phyloP scores from a whole-genome alignment of 92 coral and sea anemone species.

The Umimayanthus chanpuru region DNA sequence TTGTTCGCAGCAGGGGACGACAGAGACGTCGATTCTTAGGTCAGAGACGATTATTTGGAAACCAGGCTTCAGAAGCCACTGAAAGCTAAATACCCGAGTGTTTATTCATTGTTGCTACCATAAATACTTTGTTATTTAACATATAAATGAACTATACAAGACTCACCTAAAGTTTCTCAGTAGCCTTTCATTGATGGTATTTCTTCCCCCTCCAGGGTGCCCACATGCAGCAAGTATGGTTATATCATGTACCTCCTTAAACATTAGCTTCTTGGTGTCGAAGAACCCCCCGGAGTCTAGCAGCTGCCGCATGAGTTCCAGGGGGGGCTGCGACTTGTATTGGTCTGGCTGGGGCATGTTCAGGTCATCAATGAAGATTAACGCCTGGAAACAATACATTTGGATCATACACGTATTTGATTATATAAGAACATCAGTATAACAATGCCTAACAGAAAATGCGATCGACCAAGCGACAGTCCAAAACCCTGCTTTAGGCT shows the following conservation, averaged over 20 bases:
- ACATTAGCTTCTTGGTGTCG: slow-evolving; percentile 83
- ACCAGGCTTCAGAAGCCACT: too few relatives aligned
- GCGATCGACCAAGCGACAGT: background rate
- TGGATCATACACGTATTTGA: background rate
- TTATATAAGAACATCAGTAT: too few relatives aligned
- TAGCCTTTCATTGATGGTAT: slow-evolving; percentile 73
- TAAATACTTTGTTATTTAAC: too few relatives aligned
- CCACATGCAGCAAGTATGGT: slow-evolving; percentile 93
- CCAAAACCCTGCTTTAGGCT: too few relatives aligned
- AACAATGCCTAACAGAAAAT: too few relatives aligned
- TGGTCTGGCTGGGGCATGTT: slow-evolving; percentile 98
- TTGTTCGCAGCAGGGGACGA: too few relatives aligned
- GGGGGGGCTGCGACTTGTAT: slow-evolving; percentile 90
- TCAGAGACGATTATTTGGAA: too few relatives aligned
- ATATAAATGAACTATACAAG: background rate
- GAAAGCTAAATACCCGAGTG: too few relatives aligned
- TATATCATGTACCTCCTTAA: slow-evolving; percentile 91
- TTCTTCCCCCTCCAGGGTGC: slow-evolving; percentile 97
- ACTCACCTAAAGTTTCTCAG: slow-evolving; percentile 91
- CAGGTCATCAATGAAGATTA: slow-evolving; percentile 91
- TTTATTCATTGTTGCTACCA: too few relatives aligned
- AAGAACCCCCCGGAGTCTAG: slow-evolving; percentile 92
- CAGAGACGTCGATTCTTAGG: too few relatives aligned
- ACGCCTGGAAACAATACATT: slow-evolving; percentile 54
- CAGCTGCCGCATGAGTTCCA: slow-evolving; percentile 90